Percentiles rank a stretch among this genome's conserved stretches.
Evolutionary conservation across 2,888 invertebrate species (phyloP).

Genomic region (Cataglyphis altisquamis): DNA sequence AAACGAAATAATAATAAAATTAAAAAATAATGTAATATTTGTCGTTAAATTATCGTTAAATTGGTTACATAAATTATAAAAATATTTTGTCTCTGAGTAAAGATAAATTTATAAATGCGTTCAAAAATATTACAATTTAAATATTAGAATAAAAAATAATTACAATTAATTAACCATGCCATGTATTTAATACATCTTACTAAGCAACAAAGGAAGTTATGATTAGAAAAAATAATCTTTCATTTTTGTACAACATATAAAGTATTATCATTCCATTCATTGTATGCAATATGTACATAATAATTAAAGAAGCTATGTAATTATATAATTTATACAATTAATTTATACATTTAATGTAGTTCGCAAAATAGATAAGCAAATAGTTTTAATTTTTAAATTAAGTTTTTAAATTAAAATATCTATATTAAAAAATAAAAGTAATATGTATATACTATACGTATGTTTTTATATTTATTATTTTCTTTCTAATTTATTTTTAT

Average conservation of each 20-base stretch:
- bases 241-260: not conserved
- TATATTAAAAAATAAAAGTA: not conserved
- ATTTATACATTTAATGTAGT: not conserved
- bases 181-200: not conserved
- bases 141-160: not conserved
- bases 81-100: not conserved
- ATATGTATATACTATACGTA: not conserved
- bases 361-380: not conserved
- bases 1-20: not conserved
- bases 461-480: not conserved
- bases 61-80: not conserved
- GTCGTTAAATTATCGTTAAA: not conserved
- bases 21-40: not conserved
- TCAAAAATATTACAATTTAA: not conserved
- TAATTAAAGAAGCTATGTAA: not conserved
- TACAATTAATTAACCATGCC: not conserved
- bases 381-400: not conserved
- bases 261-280: not conserved
- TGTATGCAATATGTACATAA: not conserved
- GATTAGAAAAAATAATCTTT: not conserved
- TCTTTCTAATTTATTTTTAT: not conserved
- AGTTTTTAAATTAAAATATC: not conserved
- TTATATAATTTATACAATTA: not conserved
- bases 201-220: not conserved
- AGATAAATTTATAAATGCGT: not conserved